These are phyloP conservation scores for Phyto melanocephala DNA, from an alignment of 2,888 invertebrate genomes.

Conservation along the genomic window DNA sequence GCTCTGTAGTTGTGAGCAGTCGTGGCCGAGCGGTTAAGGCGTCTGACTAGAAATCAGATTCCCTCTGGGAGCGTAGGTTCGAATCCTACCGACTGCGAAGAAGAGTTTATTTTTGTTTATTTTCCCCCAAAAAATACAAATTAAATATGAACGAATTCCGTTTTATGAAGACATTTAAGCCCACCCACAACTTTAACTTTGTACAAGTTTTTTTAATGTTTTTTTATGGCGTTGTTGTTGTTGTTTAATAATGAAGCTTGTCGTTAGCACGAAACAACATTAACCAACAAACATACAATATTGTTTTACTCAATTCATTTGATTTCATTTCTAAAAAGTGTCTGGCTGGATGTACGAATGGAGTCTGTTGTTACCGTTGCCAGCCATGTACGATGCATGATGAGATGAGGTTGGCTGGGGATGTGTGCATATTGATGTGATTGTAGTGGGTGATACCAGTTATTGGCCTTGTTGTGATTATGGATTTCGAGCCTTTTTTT, in stretches of 20 bases:
- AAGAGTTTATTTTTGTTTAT: conserved; percentile 20
- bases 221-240: neutral
- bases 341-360: neutral
- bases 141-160: no score
- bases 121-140: no score
- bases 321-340: conserved; percentile 31
- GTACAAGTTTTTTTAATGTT: conserved; percentile 10
- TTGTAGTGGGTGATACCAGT: conserved; percentile 55
- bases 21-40: conserved; percentile 78
- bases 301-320: conserved; percentile 33
- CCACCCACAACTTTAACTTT: conserved; percentile 45
- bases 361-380: neutral
- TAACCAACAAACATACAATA: neutral
- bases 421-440: conserved; percentile 4
- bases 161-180: conserved; percentile 17
- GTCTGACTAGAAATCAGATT: conserved; percentile 78
- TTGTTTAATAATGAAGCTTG: conserved; percentile 21
- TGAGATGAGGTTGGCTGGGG: neutral
- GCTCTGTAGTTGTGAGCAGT: conserved; percentile 66
- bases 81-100: conserved; percentile 75
- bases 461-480: conserved; percentile 57
- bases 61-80: conserved; percentile 78
- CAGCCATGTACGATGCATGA: neutral
- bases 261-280: conserved; percentile 37
- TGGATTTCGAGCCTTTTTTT: conserved; percentile 42